Conservation (phyloP, 2,888 invertebrate species). For the Atrina japonica region DNA sequence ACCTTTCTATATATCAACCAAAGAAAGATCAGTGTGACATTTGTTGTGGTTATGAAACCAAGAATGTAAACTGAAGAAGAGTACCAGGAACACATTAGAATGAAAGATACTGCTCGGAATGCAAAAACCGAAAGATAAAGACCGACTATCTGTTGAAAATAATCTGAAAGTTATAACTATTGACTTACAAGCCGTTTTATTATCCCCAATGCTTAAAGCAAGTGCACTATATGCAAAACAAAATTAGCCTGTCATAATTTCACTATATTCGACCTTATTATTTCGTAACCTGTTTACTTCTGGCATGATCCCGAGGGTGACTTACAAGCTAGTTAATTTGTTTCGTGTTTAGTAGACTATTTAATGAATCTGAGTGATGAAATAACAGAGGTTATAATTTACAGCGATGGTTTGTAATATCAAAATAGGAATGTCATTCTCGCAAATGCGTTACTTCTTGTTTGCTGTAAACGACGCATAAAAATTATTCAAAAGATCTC, state of each 20-base stretch:
- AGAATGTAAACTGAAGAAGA: slow-evolving; percentile 42
- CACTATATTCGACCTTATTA: slow-evolving; percentile 41
- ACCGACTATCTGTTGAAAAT: slow-evolving; percentile 3
- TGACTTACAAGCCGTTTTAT: slow-evolving; percentile 51
- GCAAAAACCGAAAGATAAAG: slow-evolving; percentile 48
- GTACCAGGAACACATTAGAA: slow-evolving; percentile 39
- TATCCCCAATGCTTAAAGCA: slow-evolving; percentile 47
- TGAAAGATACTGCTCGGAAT: slow-evolving; percentile 36
- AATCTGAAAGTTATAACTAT: slow-evolving; percentile 34
- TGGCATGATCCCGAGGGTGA: slow-evolving; percentile 55
- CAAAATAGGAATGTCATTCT: slow-evolving; percentile 51
- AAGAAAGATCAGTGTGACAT: slow-evolving; percentile 51
- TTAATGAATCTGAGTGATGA: slow-evolving; percentile 5
- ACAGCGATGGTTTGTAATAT: slow-evolving; percentile 51
- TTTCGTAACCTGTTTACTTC: slow-evolving; percentile 45
- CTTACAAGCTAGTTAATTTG: slow-evolving; percentile 37
- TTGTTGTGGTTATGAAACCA: slow-evolving; percentile 42
- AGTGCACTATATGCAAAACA: slow-evolving; percentile 50
- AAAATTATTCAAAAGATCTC: slow-evolving; percentile 46
- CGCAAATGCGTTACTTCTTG: slow-evolving; percentile 40
- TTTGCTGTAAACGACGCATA: slow-evolving; percentile 29
- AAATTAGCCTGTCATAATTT: slow-evolving; percentile 50
- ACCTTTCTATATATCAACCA: slow-evolving; percentile 38
- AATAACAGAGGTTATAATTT: slow-evolving; percentile 39
- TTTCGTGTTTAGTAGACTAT: slow-evolving; percentile 40